These are phyloP conservation scores for Ephydatia muelleri DNA, from an alignment of 37 sponge, comb jelly and placozoan genomes.

Conservation along the genomic window DNA sequence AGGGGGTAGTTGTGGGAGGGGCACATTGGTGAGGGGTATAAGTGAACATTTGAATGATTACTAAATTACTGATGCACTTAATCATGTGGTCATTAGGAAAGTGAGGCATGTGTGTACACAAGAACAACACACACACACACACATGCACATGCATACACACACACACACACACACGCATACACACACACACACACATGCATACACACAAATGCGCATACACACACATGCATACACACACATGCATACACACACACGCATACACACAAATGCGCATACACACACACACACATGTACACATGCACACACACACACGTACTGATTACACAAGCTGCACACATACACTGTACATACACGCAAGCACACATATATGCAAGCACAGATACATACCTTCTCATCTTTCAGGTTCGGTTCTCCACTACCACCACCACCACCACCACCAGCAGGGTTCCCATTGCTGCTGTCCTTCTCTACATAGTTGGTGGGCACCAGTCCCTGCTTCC, in stretches of 20 bases:
- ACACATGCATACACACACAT: constrained; percentile 43
- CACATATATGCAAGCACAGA: constrained; percentile 52
- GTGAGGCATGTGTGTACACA: no score
- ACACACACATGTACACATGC: constrained; percentile 48
- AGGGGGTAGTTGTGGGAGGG: background rate
- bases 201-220: constrained; percentile 29
- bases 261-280: constrained; percentile 22
- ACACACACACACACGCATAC: constrained; percentile 53
- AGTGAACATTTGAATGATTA: background rate
- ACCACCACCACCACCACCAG: background rate
- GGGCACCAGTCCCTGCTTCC: constrained; percentile 50
- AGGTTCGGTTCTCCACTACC: background rate
- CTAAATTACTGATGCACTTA: no score
- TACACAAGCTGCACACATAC: constrained; percentile 15
- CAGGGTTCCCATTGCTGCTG: background rate
- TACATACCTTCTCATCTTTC: constrained; percentile 17
- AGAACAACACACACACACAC: background rate
- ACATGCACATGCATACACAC: constrained; percentile 33
- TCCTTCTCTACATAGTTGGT: constrained; percentile 45
- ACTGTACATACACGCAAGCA: constrained; percentile 16
- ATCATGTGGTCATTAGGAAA: no score
- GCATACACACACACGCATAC: constrained; percentile 22
- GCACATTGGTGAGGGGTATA: background rate
- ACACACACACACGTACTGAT: constrained; percentile 38
- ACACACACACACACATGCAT: constrained; percentile 18